Evolutionary conservation across 2,797 vertebrate species (phyloP).

Genomic region (Sylvilagus floridanus): DNA sequence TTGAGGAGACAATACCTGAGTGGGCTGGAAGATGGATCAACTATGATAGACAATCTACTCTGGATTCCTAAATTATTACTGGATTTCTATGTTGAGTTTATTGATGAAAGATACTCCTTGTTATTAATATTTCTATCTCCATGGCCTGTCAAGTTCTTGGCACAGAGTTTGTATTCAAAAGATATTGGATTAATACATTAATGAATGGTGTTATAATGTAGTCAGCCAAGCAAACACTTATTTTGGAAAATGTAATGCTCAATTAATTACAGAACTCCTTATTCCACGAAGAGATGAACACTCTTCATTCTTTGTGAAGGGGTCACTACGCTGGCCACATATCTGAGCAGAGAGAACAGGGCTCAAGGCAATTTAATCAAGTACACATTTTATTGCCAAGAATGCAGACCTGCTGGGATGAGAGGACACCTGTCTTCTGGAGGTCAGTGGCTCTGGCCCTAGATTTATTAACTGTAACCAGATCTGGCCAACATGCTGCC

Average conservation of each 20-base stretch:
- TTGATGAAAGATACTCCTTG: slow-evolving; percentile 1
- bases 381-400: slow-evolving; percentile 2
- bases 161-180: slow-evolving; percentile 19
- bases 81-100: not conserved
- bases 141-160: slow-evolving; percentile 2
- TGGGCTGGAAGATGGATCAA: not conserved
- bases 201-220: not conserved
- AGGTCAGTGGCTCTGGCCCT: slow-evolving; percentile 51
- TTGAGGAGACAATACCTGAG: not conserved
- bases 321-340: not conserved
- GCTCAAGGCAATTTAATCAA: slow-evolving; percentile 43
- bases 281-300: slow-evolving; percentile 54
- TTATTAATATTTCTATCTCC: slow-evolving; percentile 8
- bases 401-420: slow-evolving; percentile 9
- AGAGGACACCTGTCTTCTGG: slow-evolving; percentile 54
- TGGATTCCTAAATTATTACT: not conserved
- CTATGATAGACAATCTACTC: not conserved
- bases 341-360: not conserved
- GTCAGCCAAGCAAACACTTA: slow-evolving; percentile 8
- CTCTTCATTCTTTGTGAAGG: slow-evolving; percentile 14
- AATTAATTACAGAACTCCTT: slow-evolving; percentile 53
- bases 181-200: not conserved
- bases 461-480: slow-evolving; percentile 71
- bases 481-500: slow-evolving; percentile 60
- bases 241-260: slow-evolving; percentile 32